Conservation (phyloP, 92 coral and sea anemone species). For the Porites lobata region DNA sequence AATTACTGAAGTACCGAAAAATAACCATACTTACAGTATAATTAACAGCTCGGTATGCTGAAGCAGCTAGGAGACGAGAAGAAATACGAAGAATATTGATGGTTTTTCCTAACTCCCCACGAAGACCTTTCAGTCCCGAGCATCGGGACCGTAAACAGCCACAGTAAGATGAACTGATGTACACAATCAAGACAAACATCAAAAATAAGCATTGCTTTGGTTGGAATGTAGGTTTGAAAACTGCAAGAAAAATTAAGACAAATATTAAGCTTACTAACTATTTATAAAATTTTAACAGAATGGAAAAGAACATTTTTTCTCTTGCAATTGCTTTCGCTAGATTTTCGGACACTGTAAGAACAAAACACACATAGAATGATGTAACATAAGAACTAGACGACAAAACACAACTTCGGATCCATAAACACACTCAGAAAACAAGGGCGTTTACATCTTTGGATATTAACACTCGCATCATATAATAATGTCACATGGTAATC, state of each 20-base stretch:
- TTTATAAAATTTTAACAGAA: no score
- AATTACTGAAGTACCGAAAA: background rate
- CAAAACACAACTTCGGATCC: no score
- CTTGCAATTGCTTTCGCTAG: no score
- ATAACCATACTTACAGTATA: background rate
- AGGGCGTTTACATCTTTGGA: no score
- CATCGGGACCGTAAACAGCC: constrained; percentile 13
- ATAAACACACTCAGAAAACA: no score
- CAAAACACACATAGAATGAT: no score
- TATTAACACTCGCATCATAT: no score
- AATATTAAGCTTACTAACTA: background rate
- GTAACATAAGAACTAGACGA: no score
- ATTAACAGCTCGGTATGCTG: background rate
- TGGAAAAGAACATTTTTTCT: no score
- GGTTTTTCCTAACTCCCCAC: background rate
- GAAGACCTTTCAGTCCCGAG: background rate
- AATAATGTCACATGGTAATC: no score
- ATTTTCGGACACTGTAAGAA: no score
- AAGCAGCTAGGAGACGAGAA: background rate
- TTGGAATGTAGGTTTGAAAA: background rate
- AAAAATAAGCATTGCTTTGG: background rate
- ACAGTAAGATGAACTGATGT: background rate
- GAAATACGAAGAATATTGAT: background rate
- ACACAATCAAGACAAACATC: background rate
- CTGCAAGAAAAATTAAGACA: background rate